These are phyloP conservation scores for Metalampra italica DNA, from an alignment of 2,888 invertebrate species.

Conservation along the genomic window DNA sequence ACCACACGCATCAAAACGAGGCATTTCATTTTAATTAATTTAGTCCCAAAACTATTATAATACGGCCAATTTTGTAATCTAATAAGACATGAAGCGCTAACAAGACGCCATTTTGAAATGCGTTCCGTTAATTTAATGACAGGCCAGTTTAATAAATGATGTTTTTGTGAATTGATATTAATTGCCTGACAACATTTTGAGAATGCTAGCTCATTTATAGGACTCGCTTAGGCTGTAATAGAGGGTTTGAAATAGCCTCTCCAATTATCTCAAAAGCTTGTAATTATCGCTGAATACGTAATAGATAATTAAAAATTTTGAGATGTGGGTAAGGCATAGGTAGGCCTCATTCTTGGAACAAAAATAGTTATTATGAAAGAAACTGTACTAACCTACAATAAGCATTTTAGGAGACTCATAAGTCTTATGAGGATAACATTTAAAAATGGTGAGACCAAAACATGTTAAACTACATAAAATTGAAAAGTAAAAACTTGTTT, in stretches of 20 bases:
- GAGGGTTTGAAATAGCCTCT: background rate
- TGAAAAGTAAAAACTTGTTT: too few species aligned
- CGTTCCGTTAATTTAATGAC: constrained; percentile 52
- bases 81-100: constrained; percentile 70
- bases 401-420: too few species aligned
- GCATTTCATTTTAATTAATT: constrained; percentile 71
- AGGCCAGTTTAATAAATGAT: constrained; percentile 36
- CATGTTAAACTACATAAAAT: too few species aligned
- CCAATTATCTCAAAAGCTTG: background rate
- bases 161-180: constrained; percentile 14
- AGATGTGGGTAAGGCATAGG: too few species aligned
- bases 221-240: background rate
- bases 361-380: too few species aligned
- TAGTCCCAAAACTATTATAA: constrained; percentile 74
- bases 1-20: constrained; percentile 64
- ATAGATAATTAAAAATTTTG: background rate
- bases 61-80: constrained; percentile 74
- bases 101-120: constrained; percentile 63
- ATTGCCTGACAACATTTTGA: constrained; percentile 1
- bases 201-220: background rate
- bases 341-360: too few species aligned
- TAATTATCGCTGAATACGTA: background rate
- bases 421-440: too few species aligned
- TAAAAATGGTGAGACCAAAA: too few species aligned
- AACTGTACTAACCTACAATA: too few species aligned